Evolutionary conservation across 2,113 vertebrate genomes (phyloP), one percentile per base, ranked within the genome.

Genomic region (Columba janthina): DNA sequence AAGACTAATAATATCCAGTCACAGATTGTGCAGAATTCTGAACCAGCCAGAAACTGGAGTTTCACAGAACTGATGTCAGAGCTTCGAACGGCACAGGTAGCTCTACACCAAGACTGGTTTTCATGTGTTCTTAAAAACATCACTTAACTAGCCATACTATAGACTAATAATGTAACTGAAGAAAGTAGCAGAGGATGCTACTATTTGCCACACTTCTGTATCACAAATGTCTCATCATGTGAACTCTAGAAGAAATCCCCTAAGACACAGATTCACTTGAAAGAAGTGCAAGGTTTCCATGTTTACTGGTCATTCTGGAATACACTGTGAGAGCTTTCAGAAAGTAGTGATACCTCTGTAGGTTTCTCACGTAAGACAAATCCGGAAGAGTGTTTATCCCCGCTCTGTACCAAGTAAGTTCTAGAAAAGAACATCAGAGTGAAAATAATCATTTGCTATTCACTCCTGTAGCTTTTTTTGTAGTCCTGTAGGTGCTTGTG

Each of bases 1-100:
- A 98, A 96, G 97, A 95, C 36, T 71, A 97, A 9, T 73, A 96
- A 24, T 50, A 84, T 67, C 40, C 94, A 97, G 25, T 97, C 97
- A 32, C 96, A n/a, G 85, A 78, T 90, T 31, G 32, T 91, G 84
- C 97, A 95, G 89, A 89, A 96, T 69, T 92, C 95, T 61, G 87
- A 97, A 34, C 50, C 96, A 94, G 85, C 82, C 89, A 98, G 97
- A 91, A 97, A 96, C 72, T 97, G 96, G 73, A 98, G 57, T 74
- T 98, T 98, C 62, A 97, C 98, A 88, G 98, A 99, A 62, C 24
- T 99, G 81, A 88, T 98, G 73, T 96, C 93, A 93, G 98, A 99
- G 87, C 96, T 99, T 60, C 97, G 98, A 60, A 31, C 70, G n/a
- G 96, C 97, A 71, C 98, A 98, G 98, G 99, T 98, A 93, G 91